Conservation (phyloP, 92 coral and sea anemone species). For the Virgularia gustaviana region DNA sequence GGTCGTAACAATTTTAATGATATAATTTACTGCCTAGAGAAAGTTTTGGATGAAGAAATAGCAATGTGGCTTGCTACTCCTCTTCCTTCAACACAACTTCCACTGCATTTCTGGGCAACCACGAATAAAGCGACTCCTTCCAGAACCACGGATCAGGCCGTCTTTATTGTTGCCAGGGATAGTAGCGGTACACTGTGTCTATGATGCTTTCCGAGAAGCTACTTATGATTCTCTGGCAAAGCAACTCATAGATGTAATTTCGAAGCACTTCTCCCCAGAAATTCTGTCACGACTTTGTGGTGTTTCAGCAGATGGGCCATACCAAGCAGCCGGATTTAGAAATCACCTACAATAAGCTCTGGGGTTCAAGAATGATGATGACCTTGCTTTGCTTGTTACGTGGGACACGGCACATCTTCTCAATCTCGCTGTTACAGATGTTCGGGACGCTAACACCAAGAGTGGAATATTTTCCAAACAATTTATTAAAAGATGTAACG, state of each 20-base stretch:
- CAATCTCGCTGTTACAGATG: slow-evolving; percentile 33
- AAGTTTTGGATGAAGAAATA: slow-evolving; percentile 18
- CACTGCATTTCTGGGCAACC: slow-evolving; percentile 35
- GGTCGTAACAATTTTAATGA: slow-evolving; percentile 32
- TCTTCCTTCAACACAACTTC: slow-evolving; percentile 32
- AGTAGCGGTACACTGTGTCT: slow-evolving; percentile 35
- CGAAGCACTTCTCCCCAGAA: slow-evolving; percentile 15
- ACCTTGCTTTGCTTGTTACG: slow-evolving; percentile 40
- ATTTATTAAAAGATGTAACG: slow-evolving; percentile 24
- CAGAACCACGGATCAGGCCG: slow-evolving; percentile 39
- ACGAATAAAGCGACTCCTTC: slow-evolving; percentile 26
- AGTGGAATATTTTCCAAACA: slow-evolving; percentile 35
- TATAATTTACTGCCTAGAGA: slow-evolving; percentile 29
- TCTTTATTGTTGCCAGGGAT: slow-evolving; percentile 34
- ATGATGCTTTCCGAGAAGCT: slow-evolving; percentile 25
- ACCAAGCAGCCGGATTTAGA: slow-evolving; percentile 31
- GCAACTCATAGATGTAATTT: slow-evolving; percentile 12
- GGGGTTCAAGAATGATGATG: slow-evolving; percentile 24
- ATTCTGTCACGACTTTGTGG: slow-evolving; percentile 37
- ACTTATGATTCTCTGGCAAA: slow-evolving; percentile 31
- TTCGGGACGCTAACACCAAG: slow-evolving; percentile 23
- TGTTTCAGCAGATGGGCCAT: slow-evolving; percentile 47
- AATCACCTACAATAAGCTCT: slow-evolving; percentile 18
- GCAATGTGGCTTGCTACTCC: slow-evolving; percentile 23
- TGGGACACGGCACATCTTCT: slow-evolving; percentile 44